Percentiles rank a stretch among this genome's conserved stretches.
Conservation (phyloP, 2,888 invertebrate genomes). For the Hololepta plana region DNA sequence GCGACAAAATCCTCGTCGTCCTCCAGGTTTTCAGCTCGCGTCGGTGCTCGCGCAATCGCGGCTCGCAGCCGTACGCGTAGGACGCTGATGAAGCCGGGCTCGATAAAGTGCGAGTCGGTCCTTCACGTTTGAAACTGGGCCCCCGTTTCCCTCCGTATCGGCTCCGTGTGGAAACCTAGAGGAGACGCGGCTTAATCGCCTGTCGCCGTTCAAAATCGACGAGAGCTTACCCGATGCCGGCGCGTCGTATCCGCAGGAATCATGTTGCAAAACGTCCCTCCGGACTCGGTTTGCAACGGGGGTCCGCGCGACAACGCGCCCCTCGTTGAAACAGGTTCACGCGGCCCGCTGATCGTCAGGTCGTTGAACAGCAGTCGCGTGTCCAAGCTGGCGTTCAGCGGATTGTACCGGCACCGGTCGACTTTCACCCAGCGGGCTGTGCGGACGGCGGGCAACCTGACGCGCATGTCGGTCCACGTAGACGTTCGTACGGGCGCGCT, state of each 20-base stretch:
- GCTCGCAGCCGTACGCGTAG: conserved; percentile 68
- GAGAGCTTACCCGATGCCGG: too few relatives aligned
- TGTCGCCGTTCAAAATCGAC: too few relatives aligned
- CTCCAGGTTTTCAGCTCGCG: conserved; percentile 23
- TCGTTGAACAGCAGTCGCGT: conserved; percentile 64
- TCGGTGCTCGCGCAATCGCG: conserved; percentile 17
- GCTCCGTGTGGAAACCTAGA: conserved; percentile 45
- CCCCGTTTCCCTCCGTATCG: conserved; percentile 46
- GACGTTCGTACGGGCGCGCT: conserved; percentile 47
- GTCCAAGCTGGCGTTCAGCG: conserved; percentile 52
- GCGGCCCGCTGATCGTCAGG: conserved; percentile 60
- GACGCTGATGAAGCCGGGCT: conserved; percentile 70
- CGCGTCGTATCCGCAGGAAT: conserved; percentile 50
- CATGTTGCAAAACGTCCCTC: conserved; percentile 59
- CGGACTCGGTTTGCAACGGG: too few relatives aligned
- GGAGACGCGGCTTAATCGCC: too few relatives aligned
- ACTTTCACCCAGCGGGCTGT: too few relatives aligned
- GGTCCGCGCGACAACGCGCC: too few relatives aligned
- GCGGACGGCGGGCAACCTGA: too few relatives aligned
- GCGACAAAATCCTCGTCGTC: conserved; percentile 49
- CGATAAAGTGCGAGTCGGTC: conserved; percentile 68
- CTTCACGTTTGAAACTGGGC: conserved; percentile 51
- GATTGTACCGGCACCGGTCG: too few relatives aligned
- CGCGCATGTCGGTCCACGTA: conserved; percentile 50
- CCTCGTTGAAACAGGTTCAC: too few relatives aligned